Conservation (phyloP, 2,797 vertebrate genomes). For the Galagoides demidoff region DNA sequence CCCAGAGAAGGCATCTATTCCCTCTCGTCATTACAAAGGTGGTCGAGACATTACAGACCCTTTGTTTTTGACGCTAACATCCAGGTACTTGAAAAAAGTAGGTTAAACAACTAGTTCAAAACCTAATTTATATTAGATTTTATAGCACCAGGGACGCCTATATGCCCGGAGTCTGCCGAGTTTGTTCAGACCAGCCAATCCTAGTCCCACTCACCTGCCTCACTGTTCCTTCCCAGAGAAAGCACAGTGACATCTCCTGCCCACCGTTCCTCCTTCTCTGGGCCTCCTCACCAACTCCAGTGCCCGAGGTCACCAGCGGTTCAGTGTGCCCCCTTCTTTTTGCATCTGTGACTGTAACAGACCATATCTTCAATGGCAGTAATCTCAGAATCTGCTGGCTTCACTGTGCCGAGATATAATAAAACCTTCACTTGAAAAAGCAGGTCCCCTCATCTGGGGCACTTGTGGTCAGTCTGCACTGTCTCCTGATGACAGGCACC, state of each 20-base stretch:
- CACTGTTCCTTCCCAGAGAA: not conserved
- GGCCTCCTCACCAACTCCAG: not conserved
- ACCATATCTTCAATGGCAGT: not conserved
- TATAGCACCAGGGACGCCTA: not conserved
- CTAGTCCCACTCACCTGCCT: not conserved
- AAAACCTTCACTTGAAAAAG: not conserved
- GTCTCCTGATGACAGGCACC: not conserved
- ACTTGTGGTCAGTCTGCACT: not conserved
- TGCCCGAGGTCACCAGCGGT: no score
- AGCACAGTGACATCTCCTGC: not conserved
- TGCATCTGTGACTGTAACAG: not conserved
- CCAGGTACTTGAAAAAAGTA: not conserved
- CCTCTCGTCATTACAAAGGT: not conserved
- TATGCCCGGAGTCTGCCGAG: not conserved
- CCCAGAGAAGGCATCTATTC: not conserved
- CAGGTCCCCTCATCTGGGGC: not conserved
- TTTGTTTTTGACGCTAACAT: constrained; percentile 6
- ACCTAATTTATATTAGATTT: not conserved
- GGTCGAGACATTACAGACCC: not conserved
- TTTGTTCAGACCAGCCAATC: not conserved
- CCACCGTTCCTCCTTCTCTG: not conserved
- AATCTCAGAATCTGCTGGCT: not conserved
- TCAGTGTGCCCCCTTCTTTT: not conserved
- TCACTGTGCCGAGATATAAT: not conserved
- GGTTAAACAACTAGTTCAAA: not conserved